Evolutionary conservation across 1,140 invertebrate genomes (phyloP), one percentile per base, ranked within the genome.

Genomic region (Uloborus diversus): DNA sequence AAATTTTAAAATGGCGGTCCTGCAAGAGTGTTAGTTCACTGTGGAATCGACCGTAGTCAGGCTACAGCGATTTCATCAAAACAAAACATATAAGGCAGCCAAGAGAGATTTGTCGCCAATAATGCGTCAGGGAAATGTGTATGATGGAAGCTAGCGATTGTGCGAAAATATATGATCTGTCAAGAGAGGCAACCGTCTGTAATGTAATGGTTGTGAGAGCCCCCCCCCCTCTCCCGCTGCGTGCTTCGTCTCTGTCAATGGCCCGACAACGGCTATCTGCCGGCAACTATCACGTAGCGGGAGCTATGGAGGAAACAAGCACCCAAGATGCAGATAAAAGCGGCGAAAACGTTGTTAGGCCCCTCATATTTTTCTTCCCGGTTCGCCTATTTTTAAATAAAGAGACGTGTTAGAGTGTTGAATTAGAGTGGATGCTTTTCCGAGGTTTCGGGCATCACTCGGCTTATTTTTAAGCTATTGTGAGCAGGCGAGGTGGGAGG

Each of bases 81-180:
- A n/a, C n/a, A n/a, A n/a, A n/a, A n/a, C n/a, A n/a, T n/a, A n/a
- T n/a, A n/a, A 9, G 17, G 37, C 17, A 42, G 17, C 1, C 37
- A 42, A 42, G 14, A 42, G 37, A 42, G 17, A 42, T 42, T 42
- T 42, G 0, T 14, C 17, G 73, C 73, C 73, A 78, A 65, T n/a
- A 17, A 9, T 3, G 11, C n/a, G 59, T 17, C 0, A n/a, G 23
- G 1, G 9, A 20, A 3, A 3, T 30, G 73, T 78, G 73, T 78
- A 78, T 78, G 73, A 78, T 78, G 73, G 73, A 78, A 78, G 73
- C 73, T 57, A 30, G 73, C 73, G 73, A 78, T 78, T 78, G 73
- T 78, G 73, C 73, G 73, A 78, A 78, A 78, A 78, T 78, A 78
- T 78, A 78, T 78, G 73, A 78, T 78, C 73, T 78, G 73, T 78